These are phyloP conservation scores for Calliphora vicina DNA, from an alignment of 1,140 invertebrate genomes.

Conservation along the genomic window DNA sequence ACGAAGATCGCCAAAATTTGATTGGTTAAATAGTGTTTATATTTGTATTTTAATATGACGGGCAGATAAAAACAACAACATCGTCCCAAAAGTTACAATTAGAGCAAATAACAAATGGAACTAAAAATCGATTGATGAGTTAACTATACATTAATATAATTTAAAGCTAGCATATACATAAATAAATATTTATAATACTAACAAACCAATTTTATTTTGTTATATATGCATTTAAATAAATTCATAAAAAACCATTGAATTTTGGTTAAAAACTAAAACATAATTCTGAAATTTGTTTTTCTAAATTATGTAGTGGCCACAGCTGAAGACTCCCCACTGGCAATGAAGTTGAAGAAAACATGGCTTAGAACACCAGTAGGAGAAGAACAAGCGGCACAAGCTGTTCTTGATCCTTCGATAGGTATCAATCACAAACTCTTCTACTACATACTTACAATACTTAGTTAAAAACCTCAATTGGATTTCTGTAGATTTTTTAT, in stretches of 20 bases:
- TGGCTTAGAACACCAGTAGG: conserved; percentile 72
- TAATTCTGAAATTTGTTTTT: conserved; percentile 26
- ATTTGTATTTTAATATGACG: too few species aligned
- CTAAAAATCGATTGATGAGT: too few species aligned
- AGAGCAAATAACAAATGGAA: too few species aligned
- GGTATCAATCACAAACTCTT: conserved; percentile 57
- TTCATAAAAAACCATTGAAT: too few species aligned
- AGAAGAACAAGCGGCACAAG: conserved; percentile 71
- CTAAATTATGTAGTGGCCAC: conserved; percentile 67
- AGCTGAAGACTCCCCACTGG: conserved; percentile 70
- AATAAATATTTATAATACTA: not conserved
- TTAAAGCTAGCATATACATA: too few species aligned
- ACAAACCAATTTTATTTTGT: too few species aligned
- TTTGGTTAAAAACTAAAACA: not conserved
- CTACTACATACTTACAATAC: conserved; percentile 39
- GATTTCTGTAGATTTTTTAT: not conserved
- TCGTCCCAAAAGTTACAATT: too few species aligned
- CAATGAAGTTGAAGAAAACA: conserved; percentile 74
- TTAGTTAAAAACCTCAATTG: not conserved
- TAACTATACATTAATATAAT: too few species aligned
- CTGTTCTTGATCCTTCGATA: conserved; percentile 70
- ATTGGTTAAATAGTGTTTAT: too few species aligned
- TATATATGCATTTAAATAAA: too few species aligned
- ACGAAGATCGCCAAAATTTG: too few species aligned
- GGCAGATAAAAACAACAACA: too few species aligned